These are phyloP conservation scores for Apostichopus leukothele DNA, from an alignment of 53 echinoderm and acorn worm genomes.

Conservation along the genomic window DNA sequence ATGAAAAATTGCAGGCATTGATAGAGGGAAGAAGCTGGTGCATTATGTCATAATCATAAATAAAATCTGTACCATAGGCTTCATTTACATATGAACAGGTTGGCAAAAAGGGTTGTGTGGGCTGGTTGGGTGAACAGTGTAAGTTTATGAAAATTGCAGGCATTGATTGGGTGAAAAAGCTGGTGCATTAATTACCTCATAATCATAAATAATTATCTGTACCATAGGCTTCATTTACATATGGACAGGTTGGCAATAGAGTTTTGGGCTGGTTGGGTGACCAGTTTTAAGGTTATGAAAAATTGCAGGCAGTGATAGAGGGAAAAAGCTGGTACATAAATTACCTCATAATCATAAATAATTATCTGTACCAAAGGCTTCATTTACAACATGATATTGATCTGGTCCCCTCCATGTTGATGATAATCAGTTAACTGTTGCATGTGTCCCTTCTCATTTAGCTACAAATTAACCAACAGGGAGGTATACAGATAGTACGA, in stretches of 20 bases:
- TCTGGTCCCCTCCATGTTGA: neutral
- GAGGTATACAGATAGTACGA: conserved; percentile 15
- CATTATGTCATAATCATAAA: neutral
- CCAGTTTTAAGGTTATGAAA: too few species aligned
- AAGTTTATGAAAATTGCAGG: too few species aligned
- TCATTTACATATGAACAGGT: neutral
- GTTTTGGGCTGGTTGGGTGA: too few species aligned
- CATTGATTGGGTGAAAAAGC: neutral
- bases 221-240: conserved; percentile 3
- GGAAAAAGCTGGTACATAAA: too few species aligned
- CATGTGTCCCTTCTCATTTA: neutral
- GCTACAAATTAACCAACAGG: conserved; percentile 42
- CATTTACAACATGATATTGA: neutral
- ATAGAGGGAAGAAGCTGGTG: neutral
- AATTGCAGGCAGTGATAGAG: too few species aligned
- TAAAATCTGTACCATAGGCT: neutral
- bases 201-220: neutral
- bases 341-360: too few species aligned
- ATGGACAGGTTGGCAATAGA: too few species aligned
- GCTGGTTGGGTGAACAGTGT: too few species aligned
- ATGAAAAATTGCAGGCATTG: too few species aligned
- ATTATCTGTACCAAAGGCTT: too few species aligned
- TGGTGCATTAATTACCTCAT: neutral
- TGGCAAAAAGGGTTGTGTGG: too few species aligned
- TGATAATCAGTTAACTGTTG: neutral